Evolutionary conservation across 2,797 vertebrate species (phyloP).

Genomic region (Austrolebias charrua): DNA sequence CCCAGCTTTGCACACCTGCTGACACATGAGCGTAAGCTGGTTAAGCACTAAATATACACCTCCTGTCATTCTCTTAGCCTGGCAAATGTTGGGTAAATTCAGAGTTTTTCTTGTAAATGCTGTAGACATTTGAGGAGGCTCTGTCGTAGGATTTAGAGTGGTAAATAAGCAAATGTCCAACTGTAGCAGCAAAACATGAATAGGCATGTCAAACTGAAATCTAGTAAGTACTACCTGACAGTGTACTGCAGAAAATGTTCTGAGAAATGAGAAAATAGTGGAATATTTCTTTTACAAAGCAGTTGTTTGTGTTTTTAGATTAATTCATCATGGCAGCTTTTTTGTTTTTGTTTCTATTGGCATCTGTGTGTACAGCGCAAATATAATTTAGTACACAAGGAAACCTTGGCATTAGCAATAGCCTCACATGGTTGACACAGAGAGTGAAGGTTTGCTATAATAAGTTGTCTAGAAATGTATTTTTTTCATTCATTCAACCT

Average conservation of each 20-base stretch:
- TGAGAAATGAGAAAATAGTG: not conserved
- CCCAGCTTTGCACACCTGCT: constrained; percentile 10
- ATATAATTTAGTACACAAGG: too few relatives aligned
- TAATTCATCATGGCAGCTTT: too few relatives aligned
- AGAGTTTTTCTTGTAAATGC: constrained; percentile 1
- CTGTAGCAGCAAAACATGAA: constrained; percentile 3
- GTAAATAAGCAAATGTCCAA: constrained; percentile 13
- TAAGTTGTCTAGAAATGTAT: too few relatives aligned
- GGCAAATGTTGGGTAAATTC: constrained; percentile 13
- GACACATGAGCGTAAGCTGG: constrained; percentile 3
- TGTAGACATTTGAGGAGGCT: not conserved
- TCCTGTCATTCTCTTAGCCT: constrained; percentile 9
- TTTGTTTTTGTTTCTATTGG: too few relatives aligned
- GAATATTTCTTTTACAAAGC: too few relatives aligned
- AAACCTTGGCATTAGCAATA: too few relatives aligned
- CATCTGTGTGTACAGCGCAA: too few relatives aligned
- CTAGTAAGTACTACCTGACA: not conserved
- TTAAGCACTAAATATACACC: constrained; percentile 4
- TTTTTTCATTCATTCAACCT: too few relatives aligned
- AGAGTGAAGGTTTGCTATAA: too few relatives aligned
- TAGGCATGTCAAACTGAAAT: not conserved
- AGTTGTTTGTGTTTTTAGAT: not conserved
- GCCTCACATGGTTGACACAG: too few relatives aligned
- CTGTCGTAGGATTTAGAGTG: not conserved
- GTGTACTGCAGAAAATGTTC: not conserved